phyloP scores from a whole-genome alignment of 2,113 vertebrate genomes.

The Nothoprocta perdicaria region DNA sequence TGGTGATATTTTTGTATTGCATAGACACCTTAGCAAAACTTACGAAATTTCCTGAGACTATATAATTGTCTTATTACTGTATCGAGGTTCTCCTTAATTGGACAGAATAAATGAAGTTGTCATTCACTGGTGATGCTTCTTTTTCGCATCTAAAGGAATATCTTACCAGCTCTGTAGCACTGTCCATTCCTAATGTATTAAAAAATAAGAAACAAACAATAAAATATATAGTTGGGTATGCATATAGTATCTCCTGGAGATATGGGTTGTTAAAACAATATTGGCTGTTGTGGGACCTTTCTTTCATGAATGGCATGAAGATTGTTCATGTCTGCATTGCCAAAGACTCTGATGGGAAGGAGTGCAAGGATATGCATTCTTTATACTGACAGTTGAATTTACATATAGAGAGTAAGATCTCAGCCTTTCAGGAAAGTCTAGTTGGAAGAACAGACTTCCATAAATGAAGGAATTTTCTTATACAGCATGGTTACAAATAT shows the following conservation, averaged over 20 bases:
- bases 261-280: background rate
- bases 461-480: background rate
- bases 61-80: background rate
- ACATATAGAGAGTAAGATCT: background rate
- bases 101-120: background rate
- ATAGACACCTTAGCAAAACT: background rate
- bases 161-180: background rate
- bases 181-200: background rate
- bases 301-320: background rate
- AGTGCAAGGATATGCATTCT: background rate
- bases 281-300: background rate
- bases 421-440: background rate
- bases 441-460: background rate
- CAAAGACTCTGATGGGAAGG: background rate
- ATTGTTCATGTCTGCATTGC: background rate
- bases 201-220: background rate
- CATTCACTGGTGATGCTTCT: background rate
- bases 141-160: background rate
- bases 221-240: fast-evolving
- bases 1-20: background rate
- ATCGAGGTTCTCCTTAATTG: background rate
- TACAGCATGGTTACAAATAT: background rate
- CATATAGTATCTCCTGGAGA: background rate
- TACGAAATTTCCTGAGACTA: background rate
- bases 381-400: background rate